These are phyloP conservation scores for Rhizoglyphus robini DNA, from an alignment of 1,140 invertebrate species.

Conservation along the genomic window DNA sequence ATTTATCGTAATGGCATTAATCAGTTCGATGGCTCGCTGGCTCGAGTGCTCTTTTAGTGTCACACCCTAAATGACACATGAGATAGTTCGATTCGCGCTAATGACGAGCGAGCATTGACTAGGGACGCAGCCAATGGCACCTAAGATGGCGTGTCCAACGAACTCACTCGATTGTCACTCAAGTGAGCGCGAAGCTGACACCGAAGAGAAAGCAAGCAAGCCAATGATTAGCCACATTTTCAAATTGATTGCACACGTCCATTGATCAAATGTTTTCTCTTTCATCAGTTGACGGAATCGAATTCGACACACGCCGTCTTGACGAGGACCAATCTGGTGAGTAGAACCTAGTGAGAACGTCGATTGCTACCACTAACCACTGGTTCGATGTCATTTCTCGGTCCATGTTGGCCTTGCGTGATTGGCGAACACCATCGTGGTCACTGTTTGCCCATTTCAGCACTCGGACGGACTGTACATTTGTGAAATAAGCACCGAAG, in stretches of 20 bases:
- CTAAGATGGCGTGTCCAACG: not conserved
- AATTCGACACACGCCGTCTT: conserved; percentile 27
- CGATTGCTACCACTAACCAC: not conserved
- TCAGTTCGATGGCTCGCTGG: not conserved
- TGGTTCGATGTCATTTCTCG: not conserved
- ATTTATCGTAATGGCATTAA: conserved; percentile 7
- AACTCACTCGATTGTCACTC: not conserved
- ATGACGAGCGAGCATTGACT: not conserved
- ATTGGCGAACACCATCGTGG: not conserved
- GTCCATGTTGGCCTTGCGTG: not conserved
- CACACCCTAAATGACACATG: conserved; percentile 5
- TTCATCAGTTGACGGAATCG: conserved; percentile 23
- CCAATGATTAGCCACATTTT: not conserved
- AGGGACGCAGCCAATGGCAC: not conserved
- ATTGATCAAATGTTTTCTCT: conserved; percentile 2
- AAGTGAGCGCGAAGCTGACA: not conserved
- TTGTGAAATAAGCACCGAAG: conserved; percentile 21
- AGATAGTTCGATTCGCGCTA: not conserved
- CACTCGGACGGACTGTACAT: conserved; percentile 15
- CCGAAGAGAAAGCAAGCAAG: too few relatives aligned
- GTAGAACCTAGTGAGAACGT: too few relatives aligned
- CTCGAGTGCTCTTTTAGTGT: not conserved
- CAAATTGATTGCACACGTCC: not conserved
- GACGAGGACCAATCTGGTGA: conserved; percentile 22
- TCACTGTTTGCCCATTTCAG: not conserved